Evolutionary conservation across 2,797 vertebrate genomes (phyloP), one percentile per base, ranked within the genome.

Genomic region (Lacerta agilis): DNA sequence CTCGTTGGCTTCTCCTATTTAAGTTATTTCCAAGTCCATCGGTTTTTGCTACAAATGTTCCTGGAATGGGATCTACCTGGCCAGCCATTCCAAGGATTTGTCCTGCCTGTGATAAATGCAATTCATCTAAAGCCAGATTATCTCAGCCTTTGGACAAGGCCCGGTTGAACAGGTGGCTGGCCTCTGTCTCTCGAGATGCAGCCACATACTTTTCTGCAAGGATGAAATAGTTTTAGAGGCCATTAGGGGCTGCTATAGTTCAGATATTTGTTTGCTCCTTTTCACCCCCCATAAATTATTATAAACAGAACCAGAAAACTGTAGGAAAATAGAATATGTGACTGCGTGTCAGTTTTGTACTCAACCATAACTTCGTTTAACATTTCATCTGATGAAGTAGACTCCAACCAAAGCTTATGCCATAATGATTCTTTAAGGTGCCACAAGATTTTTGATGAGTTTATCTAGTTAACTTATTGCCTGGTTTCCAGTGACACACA

Each of bases 21-120:
- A 90, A 93, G 86, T 69, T 86, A 88, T 61, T 90, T 90, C 76
- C 77, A 72, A 45, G 55, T 5, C 55, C 82, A 1, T 5, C 9
- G 5, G 77, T 69, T 92, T 92, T 91, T 88, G 82, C 80, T 75
- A 45, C 73, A 82, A 81, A 83, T 81, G 69, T 0, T n/a, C 85
- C 81, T 85, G 29, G 66, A 83, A 45, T 69, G 73, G 79, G 83
- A 75, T 80, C 84, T 77, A 88, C 82, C 75, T 92, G 86, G 58
- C 49, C 87, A 61, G 10, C 0, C 1, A 36, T 9, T 66, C n/a
- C 86, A 88, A 87, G 27, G 81, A 75, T 41, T 38, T 13, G 5
- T 82, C 82, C 82, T 92, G 64, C 29, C 86, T 87, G 90, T 89
- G 81, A 58, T 13, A 69, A 89, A 79, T 86, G 71, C 79, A 82